Base-by-base conservation (phyloP, 2,888 invertebrate genomes). In the Lepidonotus clava region DNA sequence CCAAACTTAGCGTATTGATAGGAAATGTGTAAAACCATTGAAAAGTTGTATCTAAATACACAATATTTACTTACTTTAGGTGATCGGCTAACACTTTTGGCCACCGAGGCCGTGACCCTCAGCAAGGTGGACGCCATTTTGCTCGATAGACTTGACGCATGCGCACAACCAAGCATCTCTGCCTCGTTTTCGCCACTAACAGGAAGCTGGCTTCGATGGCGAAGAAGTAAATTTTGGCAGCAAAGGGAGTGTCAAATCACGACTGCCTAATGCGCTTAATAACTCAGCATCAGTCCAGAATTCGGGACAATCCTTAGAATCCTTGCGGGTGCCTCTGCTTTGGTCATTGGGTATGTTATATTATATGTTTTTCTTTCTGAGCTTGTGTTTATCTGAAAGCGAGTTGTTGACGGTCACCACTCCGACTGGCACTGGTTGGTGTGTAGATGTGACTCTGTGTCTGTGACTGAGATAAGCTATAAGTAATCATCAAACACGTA, bases 101-200 rank as follows among this genome's bases (percentile, higher is more conserved):
- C 87, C 77, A 88, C 84, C 67, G 89, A 87, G 36, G 89, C 87
- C 87, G 91, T 89, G 88, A 92, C 90, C 90, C 91, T 91, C 89
- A 91, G 67, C 87, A 92, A 85, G 46, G 90, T 88, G 51, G 92
- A 88, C 88, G 92, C 92, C 92, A 92, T 92, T 40, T 80, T 80
- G 80, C 36, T 34, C n/a, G 76, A 34, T 38, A 2, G n/a, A 28
- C 24, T 21, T 66, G 28, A 66, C 46, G 24, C 66, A 66, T 66
- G 66, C 66, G 66, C 66, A 66, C 6, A 66, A 24, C 8, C 66
- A 11, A 11, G 46, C 18, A 8, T 8, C 8, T 46, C 46, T 46
- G 46, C 46, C 46, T 46, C 46, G 46, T 46, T 46, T 46, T 46
- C 8, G 46, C 8, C 18, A 18, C 46, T 11, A 46, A 46, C 46